phyloP scores from a whole-genome alignment of 2,113 vertebrate genomes.

The Lepidothrix coronata region DNA sequence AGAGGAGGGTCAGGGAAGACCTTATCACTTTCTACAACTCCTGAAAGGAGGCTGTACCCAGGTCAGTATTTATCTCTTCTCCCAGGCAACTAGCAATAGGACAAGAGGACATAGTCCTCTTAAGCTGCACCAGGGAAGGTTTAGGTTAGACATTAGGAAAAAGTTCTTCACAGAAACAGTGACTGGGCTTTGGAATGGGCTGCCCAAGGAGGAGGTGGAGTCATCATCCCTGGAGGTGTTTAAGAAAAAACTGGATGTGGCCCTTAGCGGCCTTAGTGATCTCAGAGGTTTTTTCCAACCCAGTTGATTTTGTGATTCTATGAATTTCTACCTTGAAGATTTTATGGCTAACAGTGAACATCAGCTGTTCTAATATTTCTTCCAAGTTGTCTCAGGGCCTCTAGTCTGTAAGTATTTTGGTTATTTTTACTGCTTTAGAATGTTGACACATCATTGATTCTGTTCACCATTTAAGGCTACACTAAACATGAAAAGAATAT shows the following conservation, averaged over 20 bases:
- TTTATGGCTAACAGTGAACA: not conserved
- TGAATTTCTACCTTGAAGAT: not conserved
- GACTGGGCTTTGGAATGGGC: not conserved
- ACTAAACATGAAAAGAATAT: not conserved
- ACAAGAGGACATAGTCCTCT: not conserved
- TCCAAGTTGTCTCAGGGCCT: not conserved
- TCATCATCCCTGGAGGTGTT: not conserved
- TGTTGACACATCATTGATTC: not conserved
- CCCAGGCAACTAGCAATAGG: not conserved
- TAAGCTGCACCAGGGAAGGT: not conserved
- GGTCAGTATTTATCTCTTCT: not conserved
- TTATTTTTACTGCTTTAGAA: not conserved
- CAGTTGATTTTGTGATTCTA: not conserved
- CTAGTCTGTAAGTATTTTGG: not conserved
- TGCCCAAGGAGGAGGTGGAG: not conserved
- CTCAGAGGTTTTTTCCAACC: not conserved
- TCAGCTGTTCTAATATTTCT: not conserved
- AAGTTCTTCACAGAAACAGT: not conserved
- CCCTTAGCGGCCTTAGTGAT: not conserved
- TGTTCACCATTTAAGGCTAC: not conserved
- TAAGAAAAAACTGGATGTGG: not conserved
- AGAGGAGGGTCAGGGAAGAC: not conserved
- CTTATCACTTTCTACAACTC: not conserved
- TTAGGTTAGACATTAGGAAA: not conserved
- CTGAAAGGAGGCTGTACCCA: not conserved